Evolutionary conservation across 2,888 invertebrate genomes (phyloP), one percentile per base, ranked within the genome.

Genomic region (Drosophila melanocephala): DNA sequence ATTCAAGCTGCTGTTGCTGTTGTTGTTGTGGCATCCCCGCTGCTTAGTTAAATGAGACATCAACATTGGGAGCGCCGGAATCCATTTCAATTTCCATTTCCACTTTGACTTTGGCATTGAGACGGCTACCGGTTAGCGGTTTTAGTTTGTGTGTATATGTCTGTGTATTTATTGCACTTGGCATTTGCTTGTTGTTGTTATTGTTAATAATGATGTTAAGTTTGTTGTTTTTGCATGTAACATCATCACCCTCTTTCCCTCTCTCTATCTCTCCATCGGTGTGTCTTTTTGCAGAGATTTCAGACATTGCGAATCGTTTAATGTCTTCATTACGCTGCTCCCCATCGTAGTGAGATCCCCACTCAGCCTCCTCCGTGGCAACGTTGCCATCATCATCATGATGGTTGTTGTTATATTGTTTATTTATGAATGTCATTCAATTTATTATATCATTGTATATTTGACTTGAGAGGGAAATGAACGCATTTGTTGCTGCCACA

Each of bases 361-460:
- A 75, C 65, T 51, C 77, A 69, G 55, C 65, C 79, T 69, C 79
- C 78, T 65, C 68, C 39, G 16, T 50, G 51, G 9, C 53, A 59
- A 63, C 59, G 64, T 72, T 67, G 63, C 16, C 26, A 47, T 47
- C 47, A 47, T 73, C 55, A 37, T 51, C 56, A 32, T 55, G 30
- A 30, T 44, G 9, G 26, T 62, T 35, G 37, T 51, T 50, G 53
- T 85, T 83, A 91, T 92, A 90, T 92, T 92, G 87, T 92, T 92
- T 92, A 92, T 92, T 92, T 92, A 92, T 92, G 92, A 92, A 92
- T 92, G 92, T 91, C 92, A 91, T 92, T 91, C 91, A 92, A 92
- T 92, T 92, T 92, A 92, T 92, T 91, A 92, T 92, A 90, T 87
- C 84, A 83, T 80, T 90, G 84, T 80, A 82, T 87, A 85, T 86